Base-by-base conservation (phyloP, 2,888 invertebrate genomes). In the Strigamia transsilvanica region DNA sequence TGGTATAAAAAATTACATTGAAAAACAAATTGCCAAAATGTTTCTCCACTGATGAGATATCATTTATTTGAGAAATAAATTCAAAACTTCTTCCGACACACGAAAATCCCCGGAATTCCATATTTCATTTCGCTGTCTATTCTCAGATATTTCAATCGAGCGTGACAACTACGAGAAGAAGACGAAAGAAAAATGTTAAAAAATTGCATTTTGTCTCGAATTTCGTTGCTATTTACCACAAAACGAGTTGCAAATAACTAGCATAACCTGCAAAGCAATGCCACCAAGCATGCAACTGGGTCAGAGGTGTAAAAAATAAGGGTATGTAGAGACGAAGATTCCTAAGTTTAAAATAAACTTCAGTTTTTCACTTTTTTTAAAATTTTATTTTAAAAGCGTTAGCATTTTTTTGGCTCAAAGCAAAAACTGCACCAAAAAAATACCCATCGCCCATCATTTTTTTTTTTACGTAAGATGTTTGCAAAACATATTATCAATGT, bases 231-330 rank as follows among this genome's bases (percentile, higher is more conserved):
- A 38, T 83, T 82, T 83, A 86, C 85, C 85, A 85, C 82, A 86
- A 87, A 21, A 87, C 61, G 66, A 89, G 85, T 82, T 86, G 86
- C 15, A 89, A 83, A 84, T 89, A 89, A 61, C 88, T 88, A 15
- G 88, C 89, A 78, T 87, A 86, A 2, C 89, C 89, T 38, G 89
- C 88, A 78, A 89, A 85, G 56, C 87, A 84, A 84, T 89, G 89
- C 89, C 89, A 89, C 89, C 89, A 89, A 3, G 88, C 89, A 85
- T 89, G 89, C 15, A 89, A 85, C 84, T 89, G 89, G 41, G 88
- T 87, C 7, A 89, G 46, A 56, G 87, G 87, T 34, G 85, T 77
- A 15, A 77, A 77, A 23, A 77, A 23, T 23, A 82, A 51, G 5
- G 86, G 86, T 34, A 87, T 79, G 80, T 84, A 81, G 51, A 80